phyloP scores from a whole-genome alignment of 2,113 vertebrate species.

The Astur gentilis region DNA sequence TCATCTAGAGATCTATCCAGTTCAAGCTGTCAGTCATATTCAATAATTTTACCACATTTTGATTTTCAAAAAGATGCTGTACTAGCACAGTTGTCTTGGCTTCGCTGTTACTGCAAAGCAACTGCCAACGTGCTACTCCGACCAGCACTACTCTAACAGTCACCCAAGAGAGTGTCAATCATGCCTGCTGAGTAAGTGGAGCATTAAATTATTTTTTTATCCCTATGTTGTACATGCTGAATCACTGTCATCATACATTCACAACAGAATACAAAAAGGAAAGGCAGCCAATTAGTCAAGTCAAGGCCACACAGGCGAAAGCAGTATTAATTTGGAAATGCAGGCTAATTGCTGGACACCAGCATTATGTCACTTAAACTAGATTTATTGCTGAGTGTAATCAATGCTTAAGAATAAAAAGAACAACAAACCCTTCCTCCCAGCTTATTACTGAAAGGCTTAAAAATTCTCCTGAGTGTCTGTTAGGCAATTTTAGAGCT shows the following conservation, averaged over 20 bases:
- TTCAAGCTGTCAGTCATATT: slow-evolving; percentile 27
- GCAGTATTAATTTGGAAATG: neutral
- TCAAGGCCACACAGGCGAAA: neutral
- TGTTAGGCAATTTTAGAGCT: neutral
- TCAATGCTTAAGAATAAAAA: neutral
- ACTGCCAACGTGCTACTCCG: neutral
- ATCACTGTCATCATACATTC: slow-evolving; percentile 32
- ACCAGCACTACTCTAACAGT: neutral
- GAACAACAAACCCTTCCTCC: neutral
- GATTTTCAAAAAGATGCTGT: neutral
- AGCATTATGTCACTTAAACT: neutral
- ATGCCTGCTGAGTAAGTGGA: slow-evolving; percentile 16
- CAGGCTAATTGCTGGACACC: slow-evolving; percentile 14
- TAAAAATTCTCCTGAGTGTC: neutral
- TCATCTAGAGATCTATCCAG: neutral
- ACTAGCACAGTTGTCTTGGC: slow-evolving; percentile 20
- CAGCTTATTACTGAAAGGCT: neutral
- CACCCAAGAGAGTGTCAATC: slow-evolving; percentile 41
- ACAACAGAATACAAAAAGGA: slow-evolving; percentile 10
- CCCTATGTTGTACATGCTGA: slow-evolving; percentile 42
- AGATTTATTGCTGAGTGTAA: neutral
- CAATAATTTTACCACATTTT: neutral
- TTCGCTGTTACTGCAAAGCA: neutral
- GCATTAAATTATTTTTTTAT: slow-evolving; percentile 52
- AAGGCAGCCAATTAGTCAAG: slow-evolving; percentile 35